Base-by-base conservation (phyloP, 1,140 invertebrate genomes). In the Pinna nobilis region DNA sequence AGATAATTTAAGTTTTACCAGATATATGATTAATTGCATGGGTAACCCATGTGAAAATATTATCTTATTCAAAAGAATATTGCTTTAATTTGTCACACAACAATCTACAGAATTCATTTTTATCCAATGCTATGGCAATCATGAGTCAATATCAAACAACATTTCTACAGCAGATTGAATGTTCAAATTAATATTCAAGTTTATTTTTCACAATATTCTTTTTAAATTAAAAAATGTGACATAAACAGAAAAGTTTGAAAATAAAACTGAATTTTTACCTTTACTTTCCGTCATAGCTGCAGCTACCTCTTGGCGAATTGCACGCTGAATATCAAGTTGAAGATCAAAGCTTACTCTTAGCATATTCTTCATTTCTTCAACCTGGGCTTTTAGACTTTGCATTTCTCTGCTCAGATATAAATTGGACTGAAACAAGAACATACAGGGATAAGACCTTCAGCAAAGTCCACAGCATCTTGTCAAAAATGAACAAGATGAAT, bases 241-340 rank as follows among this genome's bases (percentile, higher is more conserved):
- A 50, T 66, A 18, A 28, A 33, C 18, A 37, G 30, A 57, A 57
- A 9, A 18, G 20, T 30, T 28, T 11, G 28, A 28, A 13, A n/a
- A 41, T 23, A 32, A 39, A n/a, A n/a, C n/a, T n/a, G n/a, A n/a
- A n/a, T n/a, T n/a, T n/a, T 73, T 61, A 85, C 83, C 78, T 71
- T 79, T 61, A 50, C 74, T 75, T n/a, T 80, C 49, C 57, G 75
- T 59, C 20, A 88, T 55, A 15, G 83, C 85, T 28, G 85, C 86
- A 51, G 87, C 80, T 23, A 89, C 86, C 77, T 89, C 88, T 77
- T 89, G 88, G 76, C 86, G 77, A 33, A 89, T 87, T 15, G 88
- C 75, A 23, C 87, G 64, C 74, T 89, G 88, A 15, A 88, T 87
- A 59, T 89, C 88, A 68, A 88, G 72, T 74, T 88, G 87, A 37